Percentiles rank a stretch among this genome's conserved stretches.
These are phyloP conservation scores for Psophia crepitans DNA, from an alignment of 2,113 vertebrate species.

Conservation along the genomic window DNA sequence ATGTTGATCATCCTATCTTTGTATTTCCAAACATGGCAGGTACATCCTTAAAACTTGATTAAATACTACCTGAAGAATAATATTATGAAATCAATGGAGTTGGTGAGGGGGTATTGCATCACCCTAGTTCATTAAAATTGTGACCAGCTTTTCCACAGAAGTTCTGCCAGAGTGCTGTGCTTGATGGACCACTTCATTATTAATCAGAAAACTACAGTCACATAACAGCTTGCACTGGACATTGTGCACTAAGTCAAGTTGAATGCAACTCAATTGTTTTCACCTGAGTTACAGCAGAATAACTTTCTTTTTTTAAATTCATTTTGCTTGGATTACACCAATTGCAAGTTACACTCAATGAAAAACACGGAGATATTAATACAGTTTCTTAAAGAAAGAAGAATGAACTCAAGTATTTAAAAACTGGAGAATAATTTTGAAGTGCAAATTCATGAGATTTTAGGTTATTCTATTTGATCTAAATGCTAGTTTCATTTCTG, in stretches of 20 bases:
- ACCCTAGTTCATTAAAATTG: not conserved
- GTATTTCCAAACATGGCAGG: not conserved
- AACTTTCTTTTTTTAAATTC: rapidly evolving
- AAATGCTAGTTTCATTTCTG: not conserved
- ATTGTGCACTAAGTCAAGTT: not conserved
- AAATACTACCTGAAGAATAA: not conserved
- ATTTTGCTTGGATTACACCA: not conserved
- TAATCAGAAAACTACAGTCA: not conserved
- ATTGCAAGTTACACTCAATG: not conserved
- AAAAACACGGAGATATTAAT: not conserved
- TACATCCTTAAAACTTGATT: not conserved
- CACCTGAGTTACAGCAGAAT: not conserved
- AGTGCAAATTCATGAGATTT: not conserved
- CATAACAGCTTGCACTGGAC: not conserved
- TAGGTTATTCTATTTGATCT: not conserved
- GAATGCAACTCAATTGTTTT: not conserved
- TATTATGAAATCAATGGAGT: not conserved
- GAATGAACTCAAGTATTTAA: not conserved
- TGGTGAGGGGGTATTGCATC: not conserved
- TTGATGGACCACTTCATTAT: not conserved
- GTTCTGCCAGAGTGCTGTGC: not conserved
- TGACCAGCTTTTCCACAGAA: not conserved
- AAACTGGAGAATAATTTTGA: not conserved
- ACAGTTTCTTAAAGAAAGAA: not conserved
- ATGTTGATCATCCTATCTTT: not conserved